Base-by-base conservation (phyloP, 2,888 invertebrate species). In the Oligia strigilis region DNA sequence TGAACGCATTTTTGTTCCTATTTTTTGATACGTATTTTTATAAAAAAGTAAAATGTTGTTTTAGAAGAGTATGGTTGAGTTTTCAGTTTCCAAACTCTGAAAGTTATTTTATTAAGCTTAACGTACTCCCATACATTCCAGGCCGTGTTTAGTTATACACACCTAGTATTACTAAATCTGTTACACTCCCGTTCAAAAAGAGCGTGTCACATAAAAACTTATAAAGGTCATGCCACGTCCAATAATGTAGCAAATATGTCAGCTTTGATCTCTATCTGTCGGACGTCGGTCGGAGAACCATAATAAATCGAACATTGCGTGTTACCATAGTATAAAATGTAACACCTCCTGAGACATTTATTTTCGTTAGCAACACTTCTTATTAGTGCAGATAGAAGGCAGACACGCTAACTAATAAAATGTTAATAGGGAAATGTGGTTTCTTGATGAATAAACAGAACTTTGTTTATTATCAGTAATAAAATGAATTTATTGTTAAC, bases 341-440 rank as follows among this genome's bases (percentile, higher is more conserved):
- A 94, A 94, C 95, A 95, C 94, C 95, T 93, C 92, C 91, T 88
- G 87, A 93, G 93, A 93, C 94, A 95, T 96, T 96, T 94, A 93
- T 96, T 94, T 95, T 95, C 93, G 95, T 96, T 95, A 95, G 92
- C 89, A 93, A 93, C 87, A 93, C 91, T 93, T 94, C 92, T 94
- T 94, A 94, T 95, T 94, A 94, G 92, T 86, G 89, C 87, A 93
- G 95, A 95, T 95, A 94, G 95, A 91, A 90, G 90, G 90, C 84
- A 93, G 93, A 92, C 96, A 96, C 96, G 96, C 94, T 84, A 94
- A 82, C 90, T 92, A 93, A 95, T 95, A 93, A 94, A 94, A 92
- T 91, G 91, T 90, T 94, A 93, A 94, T 95, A 93, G 91, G 92
- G 92, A 95, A 94, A 93, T 93, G 94, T 91, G 90, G 91, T 89